These are phyloP conservation scores for zebrafish (Danio rerio) DNA, from an alignment of 2,113 vertebrate genomes.

Conservation along the genomic window GRCz12tu NC_133183.1:17774501-17775000, in stretches of 20 bases:
- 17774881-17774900: too few relatives aligned
- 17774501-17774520: neutral
- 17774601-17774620: neutral
- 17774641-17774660: neutral
- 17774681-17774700: neutral
- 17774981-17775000: conserved; percentile 78
- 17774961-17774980: conserved; percentile 69
- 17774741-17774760: neutral
- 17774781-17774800: neutral
- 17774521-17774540: neutral
- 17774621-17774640: neutral
- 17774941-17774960: conserved; percentile 36
- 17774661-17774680: neutral
- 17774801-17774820: neutral
- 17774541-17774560: neutral
- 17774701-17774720: neutral
- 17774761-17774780: neutral
- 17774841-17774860: neutral
- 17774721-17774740: neutral
- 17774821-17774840: neutral
- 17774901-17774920: neutral
- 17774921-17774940: conserved; percentile 37
- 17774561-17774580: neutral
- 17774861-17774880: neutral
- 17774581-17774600: neutral